Evolutionary conservation across 1,140 invertebrate species (phyloP), one percentile per base, ranked within the genome.

Genomic region (Drosophila lacertosa): DNA sequence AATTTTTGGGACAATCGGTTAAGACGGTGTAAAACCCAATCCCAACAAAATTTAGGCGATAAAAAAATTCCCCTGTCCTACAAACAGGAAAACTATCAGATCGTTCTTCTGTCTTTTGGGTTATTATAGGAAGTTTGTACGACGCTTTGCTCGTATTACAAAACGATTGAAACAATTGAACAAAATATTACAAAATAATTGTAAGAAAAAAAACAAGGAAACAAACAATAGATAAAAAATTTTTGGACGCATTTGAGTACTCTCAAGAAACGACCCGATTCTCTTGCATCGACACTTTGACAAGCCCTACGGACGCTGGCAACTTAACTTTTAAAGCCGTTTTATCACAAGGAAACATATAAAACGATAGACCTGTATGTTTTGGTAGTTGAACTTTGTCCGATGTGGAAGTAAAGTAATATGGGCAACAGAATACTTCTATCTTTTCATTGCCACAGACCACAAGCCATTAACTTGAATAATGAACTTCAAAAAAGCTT

Each of bases 181-280:
- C n/a, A n/a, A n/a, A n/a, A n/a, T n/a, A n/a, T n/a, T n/a, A n/a
- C n/a, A n/a, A n/a, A n/a, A n/a, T n/a, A n/a, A n/a, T n/a, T n/a
- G n/a, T n/a, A n/a, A n/a, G n/a, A n/a, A n/a, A n/a, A n/a, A n/a
- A n/a, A n/a, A n/a, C n/a, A n/a, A n/a, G n/a, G n/a, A n/a, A n/a
- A n/a, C n/a, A n/a, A n/a, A n/a, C n/a, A n/a, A 37, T 37, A 13
- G 35, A 37, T 5, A 37, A 37, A n/a, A n/a, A 37, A 37, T 37
- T 13, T 5, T n/a, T n/a, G 2, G 13, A 37, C 35, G 3, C 35
- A 11, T 37, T 37, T n/a, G 11, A 37, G 13, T 37, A 37, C 13
- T 37, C 3, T 15, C 13, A n/a, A 13, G 2, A 13, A 37, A 37
- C 35, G 13, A 37, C 13, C 35, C 35, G n/a, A n/a, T n/a, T n/a